phyloP scores from a whole-genome alignment of 2,888 invertebrate genomes.

The Teinopalpus imperialis region DNA sequence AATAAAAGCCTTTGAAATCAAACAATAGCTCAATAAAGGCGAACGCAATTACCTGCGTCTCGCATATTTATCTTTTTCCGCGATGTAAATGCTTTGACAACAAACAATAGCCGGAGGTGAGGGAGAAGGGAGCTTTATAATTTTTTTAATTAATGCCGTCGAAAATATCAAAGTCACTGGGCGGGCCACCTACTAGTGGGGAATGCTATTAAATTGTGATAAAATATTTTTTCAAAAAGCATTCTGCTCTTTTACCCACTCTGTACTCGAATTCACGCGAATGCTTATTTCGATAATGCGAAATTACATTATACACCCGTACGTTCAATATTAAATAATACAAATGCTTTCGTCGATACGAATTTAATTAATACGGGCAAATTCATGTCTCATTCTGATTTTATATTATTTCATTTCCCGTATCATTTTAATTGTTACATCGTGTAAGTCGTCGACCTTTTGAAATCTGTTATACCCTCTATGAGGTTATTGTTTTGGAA shows the following conservation, averaged over 20 bases:
- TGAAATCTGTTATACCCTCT: slow-evolving; percentile 33
- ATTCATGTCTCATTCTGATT: not conserved
- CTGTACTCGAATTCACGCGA: slow-evolving; percentile 16
- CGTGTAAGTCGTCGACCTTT: slow-evolving; percentile 1
- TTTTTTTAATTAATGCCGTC: slow-evolving; percentile 80
- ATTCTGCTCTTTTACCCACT: slow-evolving; percentile 46
- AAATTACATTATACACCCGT: slow-evolving; percentile 16
- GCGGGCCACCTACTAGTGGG: slow-evolving; percentile 58
- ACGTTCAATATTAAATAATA: slow-evolving; percentile 7
- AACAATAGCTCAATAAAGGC: slow-evolving; percentile 76
- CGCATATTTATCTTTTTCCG: slow-evolving; percentile 77
- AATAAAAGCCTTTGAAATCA: slow-evolving; percentile 72
- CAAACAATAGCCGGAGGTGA: slow-evolving; percentile 56
- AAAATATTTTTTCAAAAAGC: slow-evolving; percentile 56
- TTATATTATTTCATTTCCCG: slow-evolving; percentile 10
- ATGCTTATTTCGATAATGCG: slow-evolving; percentile 16
- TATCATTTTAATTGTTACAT: slow-evolving; percentile 5
- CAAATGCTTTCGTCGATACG: slow-evolving; percentile 4
- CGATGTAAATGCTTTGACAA: slow-evolving; percentile 68
- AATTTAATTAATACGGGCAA: slow-evolving; percentile 4
- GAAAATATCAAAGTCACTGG: slow-evolving; percentile 81
- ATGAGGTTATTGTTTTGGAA: slow-evolving; percentile 62
- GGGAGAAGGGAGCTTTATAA: slow-evolving; percentile 71
- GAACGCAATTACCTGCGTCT: slow-evolving; percentile 71
- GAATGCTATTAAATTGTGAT: slow-evolving; percentile 67